These are phyloP conservation scores for Omphaloscelis lunosa DNA, from an alignment of 2,888 invertebrate species.

Conservation along the genomic window DNA sequence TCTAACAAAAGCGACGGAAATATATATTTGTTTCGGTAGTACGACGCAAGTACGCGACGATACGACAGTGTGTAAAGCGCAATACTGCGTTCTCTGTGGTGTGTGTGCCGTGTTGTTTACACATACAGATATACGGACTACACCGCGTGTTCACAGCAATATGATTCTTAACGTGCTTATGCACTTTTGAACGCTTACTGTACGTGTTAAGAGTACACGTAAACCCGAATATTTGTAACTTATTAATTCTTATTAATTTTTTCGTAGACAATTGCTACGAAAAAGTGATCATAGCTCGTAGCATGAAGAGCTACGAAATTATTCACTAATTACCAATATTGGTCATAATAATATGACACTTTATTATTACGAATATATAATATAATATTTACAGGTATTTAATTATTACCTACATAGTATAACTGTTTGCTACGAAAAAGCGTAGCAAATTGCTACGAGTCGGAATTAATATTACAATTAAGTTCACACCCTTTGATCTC, in stretches of 20 bases:
- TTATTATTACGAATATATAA: neutral
- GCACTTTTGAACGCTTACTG: too few species aligned
- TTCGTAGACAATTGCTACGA: constrained; percentile 37
- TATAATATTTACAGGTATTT: neutral
- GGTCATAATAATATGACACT: neutral
- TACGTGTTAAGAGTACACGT: neutral
- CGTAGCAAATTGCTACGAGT: constrained; percentile 13
- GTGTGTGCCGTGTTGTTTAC: too few species aligned
- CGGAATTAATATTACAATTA: constrained; percentile 29
- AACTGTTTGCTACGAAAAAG: constrained; percentile 20
- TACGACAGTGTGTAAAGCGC: too few species aligned
- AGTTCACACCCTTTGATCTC: constrained; percentile 34
- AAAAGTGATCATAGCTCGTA: constrained; percentile 32
- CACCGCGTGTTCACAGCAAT: too few species aligned
- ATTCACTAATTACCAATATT: neutral
- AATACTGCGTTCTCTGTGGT: too few species aligned
- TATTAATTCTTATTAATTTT: too few species aligned
- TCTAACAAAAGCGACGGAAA: too few species aligned
- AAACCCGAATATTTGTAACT: constrained; percentile 1
- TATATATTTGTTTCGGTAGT: too few species aligned
- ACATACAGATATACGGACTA: too few species aligned
- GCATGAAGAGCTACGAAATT: constrained; percentile 26
- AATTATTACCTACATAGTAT: neutral
- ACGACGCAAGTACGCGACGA: too few species aligned
- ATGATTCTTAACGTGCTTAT: too few species aligned